Base-by-base conservation (phyloP, 2,113 vertebrate genomes). In the Megalops atlanticus region DNA sequence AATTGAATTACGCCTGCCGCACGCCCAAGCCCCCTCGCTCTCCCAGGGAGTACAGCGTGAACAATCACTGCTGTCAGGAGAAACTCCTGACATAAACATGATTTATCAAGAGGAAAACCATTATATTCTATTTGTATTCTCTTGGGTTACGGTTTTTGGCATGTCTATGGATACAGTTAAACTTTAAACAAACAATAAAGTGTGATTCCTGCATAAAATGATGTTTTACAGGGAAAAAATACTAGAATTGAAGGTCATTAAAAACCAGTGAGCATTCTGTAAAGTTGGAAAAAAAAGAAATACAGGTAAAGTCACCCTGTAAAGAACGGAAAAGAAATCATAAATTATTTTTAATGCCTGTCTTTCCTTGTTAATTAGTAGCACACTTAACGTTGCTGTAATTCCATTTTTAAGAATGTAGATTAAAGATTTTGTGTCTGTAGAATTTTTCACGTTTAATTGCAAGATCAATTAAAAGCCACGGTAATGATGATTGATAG, bases 391-490 rank as follows among this genome's bases (percentile, higher is more conserved):
- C 96, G 96, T 98, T 98, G 96, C 96, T 96, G 98, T 98, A 95
- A 96, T 96, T 95, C 92, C 95, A 94, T 96, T 96, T 96, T 96
- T 96, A 95, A 96, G 97, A 95, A 94, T 97, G 96, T 96, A 97
- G 97, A 97, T 96, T 97, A 96, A 96, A 96, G 96, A 94, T 96
- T 97, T 96, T 94, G 96, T 94, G 93, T 96, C 95, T 95, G 94
- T 96, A 96, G 96, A 96, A 98, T 99, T 98, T 97, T 97, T 99
- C 98, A 98, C 96, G 93, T 97, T 98, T 99, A 99, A 99, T 98
- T 98, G 97, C 96, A 93, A 95, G 96, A 97, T 98, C 96, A 97
- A 98, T 98, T 99, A 98, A 97, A 97, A 97, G 96, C 94, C 94
- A 92, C 95, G 94, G 95, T 99, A 99, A 99, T 97, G 97, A 98